Base-by-base conservation (phyloP, 2,888 invertebrate genomes). In the Xiphydria camelus region DNA sequence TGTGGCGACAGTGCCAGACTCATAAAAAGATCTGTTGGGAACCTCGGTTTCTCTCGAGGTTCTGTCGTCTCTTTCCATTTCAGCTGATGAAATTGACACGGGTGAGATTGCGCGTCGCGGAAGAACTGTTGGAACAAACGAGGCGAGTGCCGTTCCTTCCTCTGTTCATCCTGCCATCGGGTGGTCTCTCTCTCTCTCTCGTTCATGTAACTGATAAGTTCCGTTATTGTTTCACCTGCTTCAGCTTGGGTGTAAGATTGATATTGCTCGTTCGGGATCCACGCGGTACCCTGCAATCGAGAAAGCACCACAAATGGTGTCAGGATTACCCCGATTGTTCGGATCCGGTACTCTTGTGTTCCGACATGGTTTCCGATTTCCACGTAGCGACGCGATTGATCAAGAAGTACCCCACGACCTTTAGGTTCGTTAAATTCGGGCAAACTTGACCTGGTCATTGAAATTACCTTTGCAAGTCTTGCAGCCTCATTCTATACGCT, bases 41-140 rank as follows among this genome's bases (percentile, higher is more conserved):
- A 57, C 77, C 83, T 2, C 82, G 82, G 76, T 92, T 92, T 77
- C 83, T 90, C 45, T 83, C 84, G 43, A 83, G 82, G 53, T 87
- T 90, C 77, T 94, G 93, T 78, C 83, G 82, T 69, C 78, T 91
- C 58, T 93, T 91, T 75, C 93, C 93, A 7, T 88, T 92, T 74
- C 93, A 93, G 73, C 89, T 88, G 55, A 89, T 92, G 88, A 94
- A 93, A 76, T 82, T 89, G 52, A 92, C 93, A 17, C 80, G 93
- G 48, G 75, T 93, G 61, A 81, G 91, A 51, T 79, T 92, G 59
- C 81, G 82, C 48, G 80, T 88, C 9, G 84, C 89, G 34, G 86
- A 88, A 65, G 80, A 83, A 51, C 77, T 93, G 39, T 77, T 93
- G 43, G 79, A n/a, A n/a, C 84, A 55, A 87, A 89, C 72, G 79